Evolutionary conservation across 2,888 invertebrate genomes (phyloP), one percentile per base, ranked within the genome.

Genomic region (Mycalesis mineus): DNA sequence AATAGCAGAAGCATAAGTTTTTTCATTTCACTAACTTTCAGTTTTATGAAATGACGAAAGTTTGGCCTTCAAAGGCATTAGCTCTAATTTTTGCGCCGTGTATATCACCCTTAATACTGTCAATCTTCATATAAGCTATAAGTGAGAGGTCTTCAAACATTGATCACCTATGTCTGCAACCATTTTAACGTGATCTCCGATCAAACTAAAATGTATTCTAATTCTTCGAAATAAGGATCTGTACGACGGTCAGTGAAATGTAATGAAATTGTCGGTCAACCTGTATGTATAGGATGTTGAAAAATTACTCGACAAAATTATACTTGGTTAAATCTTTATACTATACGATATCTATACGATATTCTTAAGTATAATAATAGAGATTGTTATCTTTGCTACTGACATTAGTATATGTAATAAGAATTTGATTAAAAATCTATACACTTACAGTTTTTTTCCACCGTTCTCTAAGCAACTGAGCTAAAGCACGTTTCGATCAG

Each of bases 61-160:
- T n/a, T n/a, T n/a, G n/a, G n/a, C n/a, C n/a, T n/a, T n/a, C n/a
- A n/a, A n/a, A n/a, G n/a, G n/a, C n/a, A n/a, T n/a, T n/a, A n/a
- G n/a, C n/a, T n/a, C n/a, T n/a, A n/a, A n/a, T n/a, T n/a, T n/a
- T n/a, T n/a, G n/a, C n/a, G 22, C 39, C 7, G 13, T 45, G 13
- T 58, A 17, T 15, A 42, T 28, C 15, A 11, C 37, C 49, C 42
- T 44, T 58, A 49, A 58, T 28, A 6, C 33, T 42, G 44, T 33
- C 53, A 47, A 14, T 51, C 51, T 57, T 49, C 53, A 53, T 48
- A 57, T 33, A 53, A 41, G 37, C 45, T 45, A 37, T 57, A 45
- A 37, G 36, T 44, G 44, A 58, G 58, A 55, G 58, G 50, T 58
- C 9, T 36, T 58, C 50, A 58, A 58, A 55, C 58, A 58, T 58